These are phyloP conservation scores for Pangasius mekongensis DNA, from an alignment of 2,797 vertebrate genomes.

Conservation along the genomic window DNA sequence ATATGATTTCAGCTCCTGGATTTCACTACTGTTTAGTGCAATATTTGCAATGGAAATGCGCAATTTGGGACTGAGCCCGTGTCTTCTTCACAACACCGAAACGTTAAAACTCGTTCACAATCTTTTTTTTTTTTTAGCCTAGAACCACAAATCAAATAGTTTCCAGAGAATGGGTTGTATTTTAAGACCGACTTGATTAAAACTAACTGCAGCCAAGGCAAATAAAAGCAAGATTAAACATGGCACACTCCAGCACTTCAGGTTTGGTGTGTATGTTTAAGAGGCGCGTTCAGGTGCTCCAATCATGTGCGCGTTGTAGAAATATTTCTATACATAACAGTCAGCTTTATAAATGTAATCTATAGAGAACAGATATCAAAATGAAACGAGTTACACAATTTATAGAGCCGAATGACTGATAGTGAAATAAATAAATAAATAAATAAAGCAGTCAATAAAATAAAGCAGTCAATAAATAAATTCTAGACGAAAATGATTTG, in stretches of 20 bases:
- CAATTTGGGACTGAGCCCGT: not conserved
- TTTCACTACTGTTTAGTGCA: not conserved
- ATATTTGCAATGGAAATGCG: not conserved
- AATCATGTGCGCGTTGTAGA: constrained; percentile 58
- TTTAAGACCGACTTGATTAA: constrained; percentile 1
- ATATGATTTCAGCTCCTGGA: not conserved
- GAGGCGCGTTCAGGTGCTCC: constrained; percentile 36
- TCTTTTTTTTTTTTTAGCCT: not conserved
- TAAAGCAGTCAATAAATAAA: not conserved
- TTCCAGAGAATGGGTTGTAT: not conserved
- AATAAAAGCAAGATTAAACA: constrained; percentile 58
- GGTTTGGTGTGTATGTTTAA: constrained; percentile 73
- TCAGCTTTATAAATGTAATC: not conserved
- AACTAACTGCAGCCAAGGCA: constrained; percentile 15
- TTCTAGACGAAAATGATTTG: not conserved
- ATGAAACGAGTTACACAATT: not conserved
- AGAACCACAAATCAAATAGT: constrained; percentile 5
- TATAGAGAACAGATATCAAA: not conserved
- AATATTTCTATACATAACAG: not conserved
- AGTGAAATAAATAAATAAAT: not conserved
- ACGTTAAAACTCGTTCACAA: not conserved
- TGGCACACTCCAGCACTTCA: constrained; percentile 57
- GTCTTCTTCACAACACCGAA: not conserved
- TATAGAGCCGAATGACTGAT: not conserved
- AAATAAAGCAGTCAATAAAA: too few relatives aligned